A percentile compares a stretch with the other conserved stretches of the same genome.
phyloP scores from a whole-genome alignment of 92 coral and sea anemone species.

The Virgularia gustaviana region DNA sequence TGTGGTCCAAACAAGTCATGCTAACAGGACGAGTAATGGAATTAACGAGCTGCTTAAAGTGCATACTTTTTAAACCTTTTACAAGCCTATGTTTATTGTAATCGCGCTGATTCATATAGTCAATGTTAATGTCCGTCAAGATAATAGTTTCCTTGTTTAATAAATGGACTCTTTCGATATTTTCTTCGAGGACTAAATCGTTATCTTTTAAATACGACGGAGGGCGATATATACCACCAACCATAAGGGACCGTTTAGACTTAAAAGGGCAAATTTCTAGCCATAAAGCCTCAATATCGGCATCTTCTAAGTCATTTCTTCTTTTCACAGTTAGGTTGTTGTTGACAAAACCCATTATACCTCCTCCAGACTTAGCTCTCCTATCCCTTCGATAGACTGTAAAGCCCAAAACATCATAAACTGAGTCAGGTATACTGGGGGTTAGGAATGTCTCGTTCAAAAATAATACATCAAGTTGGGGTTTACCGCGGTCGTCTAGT shows the following conservation, averaged over 20 bases:
- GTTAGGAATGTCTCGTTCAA: too few relatives aligned
- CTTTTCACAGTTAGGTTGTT: too few relatives aligned
- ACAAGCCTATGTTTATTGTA: neutral
- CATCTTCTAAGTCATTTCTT: too few relatives aligned
- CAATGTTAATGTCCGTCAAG: slow-evolving; percentile 5
- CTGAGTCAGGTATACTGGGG: too few relatives aligned
- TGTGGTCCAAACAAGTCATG: neutral
- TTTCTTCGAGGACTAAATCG: slow-evolving; percentile 17
- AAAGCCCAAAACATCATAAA: too few relatives aligned
- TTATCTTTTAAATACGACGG: slow-evolving; percentile 12
- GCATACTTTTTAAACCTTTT: neutral
- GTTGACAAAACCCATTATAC: too few relatives aligned
- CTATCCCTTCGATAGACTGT: too few relatives aligned
- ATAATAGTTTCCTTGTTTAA: slow-evolving; percentile 8
- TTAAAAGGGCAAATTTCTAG: slow-evolving; percentile 4
- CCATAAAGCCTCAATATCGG: too few relatives aligned
- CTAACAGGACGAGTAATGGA: slow-evolving; percentile 10
- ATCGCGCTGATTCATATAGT: neutral
- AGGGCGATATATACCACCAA: slow-evolving; percentile 20
- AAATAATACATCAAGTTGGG: too few relatives aligned
- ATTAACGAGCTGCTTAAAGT: neutral
- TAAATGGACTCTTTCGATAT: slow-evolving; percentile 23
- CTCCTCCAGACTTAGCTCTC: too few relatives aligned
- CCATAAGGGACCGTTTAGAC: slow-evolving; percentile 9
- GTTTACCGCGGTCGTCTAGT: slow-evolving; percentile 3